Base-by-base conservation (phyloP, 1,140 invertebrate genomes). In the Palaemon carinicauda region DNA sequence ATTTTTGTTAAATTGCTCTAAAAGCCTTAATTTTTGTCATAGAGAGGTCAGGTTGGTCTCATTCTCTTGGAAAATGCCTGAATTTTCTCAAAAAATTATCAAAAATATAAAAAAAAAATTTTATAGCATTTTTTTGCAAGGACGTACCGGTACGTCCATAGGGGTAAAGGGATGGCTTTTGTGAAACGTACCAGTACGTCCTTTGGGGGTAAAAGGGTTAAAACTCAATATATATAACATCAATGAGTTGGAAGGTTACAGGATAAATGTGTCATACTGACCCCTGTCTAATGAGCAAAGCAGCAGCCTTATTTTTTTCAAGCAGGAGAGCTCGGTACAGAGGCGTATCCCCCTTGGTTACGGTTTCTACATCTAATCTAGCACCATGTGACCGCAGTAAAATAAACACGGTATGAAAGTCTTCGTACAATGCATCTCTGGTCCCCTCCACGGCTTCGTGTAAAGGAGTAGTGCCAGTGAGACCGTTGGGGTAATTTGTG, bases 401-500 rank as follows among this genome's bases (percentile, higher is more conserved):
- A 10, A 92, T 90, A 51, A 94, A 89, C 29, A 93, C 91, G 14
- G 65, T 56, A 51, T 91, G 85, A 80, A 94, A 93, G n/a, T 89
- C 92, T 90, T 69, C 53, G 80, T 80, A 90, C 19, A 90, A 83
- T n/a, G 88, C 69, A 69, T 91, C 90, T 19, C 81, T 79, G n/a
- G 90, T 90, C 5, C 89, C 87, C 78, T 90, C 89, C 3, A 94
- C 92, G 33, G 93, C 93, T 81, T 93, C 91, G 78, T 93, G 92
- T 2, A 94, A 89, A 10, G 93, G 92, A n/a, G 92, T 93, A 19
- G 92, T 92, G 51, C 93, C 93, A 19, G 93, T 93, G 87, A 93
- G 91, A 87, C 91, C 92, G 89, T 94, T 94, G 54, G 92, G 92
- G 33, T 92, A 92, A 90, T 94, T 94, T 1, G 93, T 91, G 89